These are phyloP conservation scores for Meteorus cinctellus DNA, from an alignment of 2,888 invertebrate species.

Conservation along the genomic window DNA sequence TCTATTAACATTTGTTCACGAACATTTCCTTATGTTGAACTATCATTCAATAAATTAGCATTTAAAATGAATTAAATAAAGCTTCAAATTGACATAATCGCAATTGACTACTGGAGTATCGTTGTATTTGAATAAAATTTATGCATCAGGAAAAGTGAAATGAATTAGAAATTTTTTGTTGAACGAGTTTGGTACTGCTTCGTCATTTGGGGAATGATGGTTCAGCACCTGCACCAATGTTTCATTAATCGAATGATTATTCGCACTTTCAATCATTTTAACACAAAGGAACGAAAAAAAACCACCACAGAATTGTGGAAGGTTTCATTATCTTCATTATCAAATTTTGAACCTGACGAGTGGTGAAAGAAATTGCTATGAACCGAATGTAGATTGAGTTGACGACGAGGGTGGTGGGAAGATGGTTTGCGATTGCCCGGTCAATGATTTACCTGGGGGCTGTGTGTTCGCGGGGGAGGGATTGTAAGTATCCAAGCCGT, in stretches of 20 bases:
- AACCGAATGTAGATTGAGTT: conserved; percentile 65
- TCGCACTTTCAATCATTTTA: not conserved
- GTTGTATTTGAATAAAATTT: not conserved
- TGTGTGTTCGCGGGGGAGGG: conserved; percentile 66
- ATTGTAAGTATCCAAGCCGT: conserved; percentile 72
- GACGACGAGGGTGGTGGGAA: conserved; percentile 66
- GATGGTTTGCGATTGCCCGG: conserved; percentile 60
- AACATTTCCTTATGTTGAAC: not conserved
- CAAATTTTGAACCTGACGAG: not conserved
- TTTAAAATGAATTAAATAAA: not conserved
- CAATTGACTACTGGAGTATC: conserved; percentile 2
- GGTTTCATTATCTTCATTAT: not conserved
- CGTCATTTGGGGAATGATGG: not conserved
- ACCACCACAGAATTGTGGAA: not conserved
- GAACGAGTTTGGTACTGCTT: not conserved
- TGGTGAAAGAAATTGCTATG: conserved; percentile 45
- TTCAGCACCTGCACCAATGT: not conserved
- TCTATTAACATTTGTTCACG: not conserved
- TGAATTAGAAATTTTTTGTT: not conserved
- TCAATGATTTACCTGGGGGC: conserved; percentile 69
- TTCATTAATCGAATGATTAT: not conserved
- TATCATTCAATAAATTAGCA: not conserved
- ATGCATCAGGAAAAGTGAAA: not conserved
- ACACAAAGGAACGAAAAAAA: not conserved
- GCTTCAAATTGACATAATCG: not conserved